Base-by-base conservation (phyloP, 2,888 invertebrate genomes). In the Scaeva pyrastri region DNA sequence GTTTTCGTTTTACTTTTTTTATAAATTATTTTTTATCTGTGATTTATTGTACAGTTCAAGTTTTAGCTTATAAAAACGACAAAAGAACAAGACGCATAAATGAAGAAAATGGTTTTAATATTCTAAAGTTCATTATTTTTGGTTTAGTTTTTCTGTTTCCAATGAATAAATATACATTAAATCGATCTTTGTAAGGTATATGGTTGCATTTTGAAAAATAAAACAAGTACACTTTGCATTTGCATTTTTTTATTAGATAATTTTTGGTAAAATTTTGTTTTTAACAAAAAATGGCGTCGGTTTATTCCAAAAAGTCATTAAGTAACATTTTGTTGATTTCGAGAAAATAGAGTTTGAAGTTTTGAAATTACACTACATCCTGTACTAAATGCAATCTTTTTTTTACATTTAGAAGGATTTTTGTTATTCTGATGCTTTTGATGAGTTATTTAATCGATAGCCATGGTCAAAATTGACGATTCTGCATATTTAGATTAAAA, bases 21-120 rank as follows among this genome's bases (percentile, higher is more conserved):
- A 45, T 36, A 45, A 70, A 74, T 70, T 77, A 68, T 68, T 55
- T 58, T 77, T 73, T 88, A 85, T 81, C 81, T 84, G 84, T 84
- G 84, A 84, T 68, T 84, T 84, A 79, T 64, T 79, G 75, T 84
- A 84, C 58, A 84, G 58, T 79, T 58, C 58, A 66, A 84, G 52
- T 70, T 68, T 70, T 68, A 0, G 12, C 39, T 11, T 48, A 5
- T 11, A 64, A 62, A 64, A 64, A 31, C 45, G 2, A 14, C 62
- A 64, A 26, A 31, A 23, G 39, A 41, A 64, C 45, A 31, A 23
- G 39, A 41, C 60, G 14, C 14, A 41, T 41, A 7, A 21, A 26
- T 26, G 2, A 26, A 52, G 8, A 52, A n/a, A 23, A 7, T 41
- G 11, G 2, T 36, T 56, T 36, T n/a, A 36, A 39, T 6, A 58